These are phyloP conservation scores for Anabacerthia variegaticeps DNA, from an alignment of 2,797 vertebrate species.

Conservation along the genomic window DNA sequence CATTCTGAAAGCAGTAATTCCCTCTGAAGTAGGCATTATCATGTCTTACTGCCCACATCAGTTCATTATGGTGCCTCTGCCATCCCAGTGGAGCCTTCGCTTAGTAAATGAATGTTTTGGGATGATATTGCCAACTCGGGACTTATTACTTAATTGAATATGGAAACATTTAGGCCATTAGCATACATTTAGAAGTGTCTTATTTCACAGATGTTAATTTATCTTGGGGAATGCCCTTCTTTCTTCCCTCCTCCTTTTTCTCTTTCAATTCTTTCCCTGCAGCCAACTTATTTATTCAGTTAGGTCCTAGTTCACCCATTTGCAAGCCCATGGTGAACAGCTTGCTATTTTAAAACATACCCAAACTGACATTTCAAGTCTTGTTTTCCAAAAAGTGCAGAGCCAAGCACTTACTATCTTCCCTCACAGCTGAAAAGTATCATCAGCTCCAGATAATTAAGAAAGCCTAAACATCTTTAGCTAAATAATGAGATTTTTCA, in stretches of 20 bases:
- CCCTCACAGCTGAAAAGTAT: not conserved
- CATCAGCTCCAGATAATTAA: not conserved
- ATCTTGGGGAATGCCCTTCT: constrained; percentile 55
- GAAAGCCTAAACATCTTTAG: not conserved
- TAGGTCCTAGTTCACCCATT: not conserved
- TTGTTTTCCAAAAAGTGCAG: not conserved
- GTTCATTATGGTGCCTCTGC: constrained; percentile 14
- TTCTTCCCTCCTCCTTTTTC: not conserved
- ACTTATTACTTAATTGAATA: constrained; percentile 50
- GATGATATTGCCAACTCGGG: not conserved
- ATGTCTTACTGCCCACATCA: not conserved
- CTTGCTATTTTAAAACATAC: not conserved
- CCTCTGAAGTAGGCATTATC: not conserved
- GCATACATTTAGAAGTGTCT: constrained; percentile 28
- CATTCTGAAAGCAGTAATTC: not conserved
- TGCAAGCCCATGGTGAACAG: not conserved
- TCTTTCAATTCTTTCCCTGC: constrained; percentile 31
- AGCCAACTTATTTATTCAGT: constrained; percentile 25
- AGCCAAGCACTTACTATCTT: not conserved
- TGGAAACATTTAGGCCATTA: constrained; percentile 50
- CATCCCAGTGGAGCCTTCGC: not conserved
- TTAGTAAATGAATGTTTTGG: constrained; percentile 7
- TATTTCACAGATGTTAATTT: constrained; percentile 57
- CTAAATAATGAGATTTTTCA: not conserved
- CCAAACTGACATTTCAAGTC: not conserved